Evolutionary conservation across 2,113 vertebrate genomes (phyloP), one percentile per base, ranked within the genome.

Genomic region (Nyctibius bracteatus): DNA sequence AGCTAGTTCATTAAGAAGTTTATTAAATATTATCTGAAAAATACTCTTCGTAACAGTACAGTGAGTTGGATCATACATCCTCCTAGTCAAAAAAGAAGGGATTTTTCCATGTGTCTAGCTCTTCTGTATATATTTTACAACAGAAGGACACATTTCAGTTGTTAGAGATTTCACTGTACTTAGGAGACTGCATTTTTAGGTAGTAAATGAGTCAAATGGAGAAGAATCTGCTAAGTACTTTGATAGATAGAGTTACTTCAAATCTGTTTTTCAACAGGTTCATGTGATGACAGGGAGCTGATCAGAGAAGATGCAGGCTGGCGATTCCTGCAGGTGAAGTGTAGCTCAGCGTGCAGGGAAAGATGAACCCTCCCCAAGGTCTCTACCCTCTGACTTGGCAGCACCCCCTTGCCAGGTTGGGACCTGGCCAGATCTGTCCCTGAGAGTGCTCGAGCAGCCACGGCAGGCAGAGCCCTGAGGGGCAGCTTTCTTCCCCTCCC

Each of bases 371-470:
- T 74, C 25, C 15, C 21, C 9, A 6, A 0, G 2, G 28, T 61
- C 43, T 58, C 20, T 70, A 3, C 46, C 18, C n/a, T 46, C 41
- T 35, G 23, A 13, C 3, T 16, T 30, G 75, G 18, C 57, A 92
- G 49, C 67, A 81, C 9, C 37, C 24, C n/a, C 71, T 52, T 62
- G 28, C 15, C 58, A 37, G n/a, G n/a, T n/a, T n/a, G n/a, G 1
- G 22, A 2, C 37, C 72, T 6, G 33, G 35, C 37, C 75, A 59
- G 37, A 41, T 24, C 30, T 25, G 43, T n/a, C 25, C 46, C 57
- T 23, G 23, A 8, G 0, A 59, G 16, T 8, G 8, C 51, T 41
- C 2, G 3, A 70, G 59, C n/a, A 37, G 71, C 21, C 0, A 7
- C 2, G 3, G 35, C 19, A 39, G 66, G 66, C 58, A 73, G 67